Base-by-base conservation (phyloP, 2,797 vertebrate genomes). In the Hyperoplus immaculatus region DNA sequence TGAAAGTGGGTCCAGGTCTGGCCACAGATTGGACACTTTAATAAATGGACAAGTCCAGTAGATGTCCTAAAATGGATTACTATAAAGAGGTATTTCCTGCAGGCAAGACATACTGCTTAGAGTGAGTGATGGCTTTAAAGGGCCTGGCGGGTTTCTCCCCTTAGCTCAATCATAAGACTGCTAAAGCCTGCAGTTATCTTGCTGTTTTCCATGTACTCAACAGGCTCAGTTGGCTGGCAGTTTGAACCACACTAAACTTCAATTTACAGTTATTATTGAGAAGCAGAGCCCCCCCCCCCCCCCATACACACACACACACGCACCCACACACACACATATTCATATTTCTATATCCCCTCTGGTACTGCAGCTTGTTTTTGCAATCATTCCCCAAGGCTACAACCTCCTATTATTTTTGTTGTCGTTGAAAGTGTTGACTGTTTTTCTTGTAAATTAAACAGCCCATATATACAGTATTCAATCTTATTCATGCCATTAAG, bases 61-160 rank as follows among this genome's bases (percentile, higher is more conserved):
- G 75, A 88, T 82, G 81, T 89, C 85, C 84, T 38, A 18, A 67
- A 86, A 86, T 84, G 78, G 72, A 85, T 88, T 77, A 73, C 81
- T 88, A 71, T 92, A 87, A 94, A 84, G 81, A 87, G 82, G 86
- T 77, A 89, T 92, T 93, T 94, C 89, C 92, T 92, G 86, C 77
- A 87, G 87, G 86, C 72, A 14, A 29, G 84, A 91, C 91, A 87
- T 84, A 72, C 82, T 88, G 86, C 86, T 92, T 82, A 91, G 78
- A 79, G 47, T 92, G 92, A 94, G 69, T 91, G 85, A 95, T 94
- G 85, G 88, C 77, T 93, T 90, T 88, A 88, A 80, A 74, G 73
- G 69, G 36, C 81, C 84, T 78, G 87, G 82, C 82, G 75, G 72
- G 73, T 78, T 77, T 88, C 85, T 75, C 43, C 65, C 64, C 79